phyloP scores from a whole-genome alignment of 2,888 invertebrate genomes.

The Pachycephus smyrnensis region DNA sequence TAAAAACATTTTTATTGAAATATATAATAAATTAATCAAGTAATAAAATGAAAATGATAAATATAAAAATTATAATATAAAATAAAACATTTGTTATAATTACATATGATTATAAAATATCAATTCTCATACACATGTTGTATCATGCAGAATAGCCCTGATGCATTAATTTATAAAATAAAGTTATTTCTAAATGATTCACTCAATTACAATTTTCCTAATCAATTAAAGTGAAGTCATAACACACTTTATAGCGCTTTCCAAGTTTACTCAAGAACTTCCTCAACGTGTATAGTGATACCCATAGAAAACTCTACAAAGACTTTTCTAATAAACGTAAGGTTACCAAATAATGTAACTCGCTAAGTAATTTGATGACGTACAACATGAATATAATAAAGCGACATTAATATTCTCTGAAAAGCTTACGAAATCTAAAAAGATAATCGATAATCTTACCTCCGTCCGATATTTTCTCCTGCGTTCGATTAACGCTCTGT shows the following conservation, averaged over 20 bases:
- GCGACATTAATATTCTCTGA: neutral
- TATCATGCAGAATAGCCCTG: neutral
- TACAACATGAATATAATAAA: neutral
- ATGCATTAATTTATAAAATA: neutral
- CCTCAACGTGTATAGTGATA: neutral
- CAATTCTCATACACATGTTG: neutral
- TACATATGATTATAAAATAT: neutral
- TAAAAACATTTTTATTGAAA: neutral
- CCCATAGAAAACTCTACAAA: neutral
- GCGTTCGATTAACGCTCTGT: conserved; percentile 37
- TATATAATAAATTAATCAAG: neutral
- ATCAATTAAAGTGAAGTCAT: neutral
- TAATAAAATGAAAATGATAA: neutral
- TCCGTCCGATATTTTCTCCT: conserved; percentile 46
- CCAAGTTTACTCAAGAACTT: neutral
- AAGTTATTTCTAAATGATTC: neutral
- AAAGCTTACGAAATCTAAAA: neutral
- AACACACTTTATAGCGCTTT: neutral
- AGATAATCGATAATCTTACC: conserved; percentile 37
- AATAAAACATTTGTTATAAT: neutral
- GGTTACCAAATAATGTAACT: neutral
- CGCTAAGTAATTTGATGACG: neutral
- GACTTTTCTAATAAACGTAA: neutral
- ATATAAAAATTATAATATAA: neutral
- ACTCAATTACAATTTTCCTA: neutral